Evolutionary conservation across 2,797 vertebrate genomes (phyloP), one percentile per base, ranked within the genome.

Genomic region (Apodemus agrarius): DNA sequence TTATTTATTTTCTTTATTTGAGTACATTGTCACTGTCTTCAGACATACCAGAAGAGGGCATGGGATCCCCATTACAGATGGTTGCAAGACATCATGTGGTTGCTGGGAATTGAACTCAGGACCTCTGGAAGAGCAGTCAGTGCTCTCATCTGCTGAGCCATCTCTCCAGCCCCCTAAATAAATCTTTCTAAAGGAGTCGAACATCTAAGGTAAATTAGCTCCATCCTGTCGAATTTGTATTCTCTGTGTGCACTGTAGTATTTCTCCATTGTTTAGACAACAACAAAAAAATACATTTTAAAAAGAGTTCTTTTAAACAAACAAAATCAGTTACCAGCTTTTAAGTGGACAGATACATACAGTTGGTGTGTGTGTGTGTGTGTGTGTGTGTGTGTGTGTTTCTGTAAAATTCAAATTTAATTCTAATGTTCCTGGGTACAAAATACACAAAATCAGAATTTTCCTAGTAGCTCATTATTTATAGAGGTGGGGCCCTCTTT

Each of bases 261-360:
- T 22, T 54, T 91, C n/a, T 81, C 22, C 83, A 95, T 65, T 54
- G 89, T 90, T 79, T 43, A 88, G 86, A 49, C 4, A 61, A 65
- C 14, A n/a, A n/a, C n/a, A n/a, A 85, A 37, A 93, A 94, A 59
- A 37, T 37, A 12, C 34, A 63, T 4, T 46, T 88, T 75, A 40
- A 85, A 78, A 92, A 31, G 78, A 17, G 74, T 93, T 93, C 72
- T 76, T 65, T 67, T 90, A 93, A 69, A 79, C 90, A 17, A 90
- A 54, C 29, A 87, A 91, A 85, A 52, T 90, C 72, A 90, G 14
- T 87, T 96, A 43, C 1, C 14, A 81, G 14, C 87, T 59, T 92
- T 96, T 49, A 94, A 96, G 78, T 40, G 52, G 76, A 92, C 22
- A 40, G 40, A 29, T 75, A 5, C 75, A 46, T 81, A 34, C 81